Conservation (phyloP, 1,140 invertebrate species). For the Linepithema humile region DNA sequence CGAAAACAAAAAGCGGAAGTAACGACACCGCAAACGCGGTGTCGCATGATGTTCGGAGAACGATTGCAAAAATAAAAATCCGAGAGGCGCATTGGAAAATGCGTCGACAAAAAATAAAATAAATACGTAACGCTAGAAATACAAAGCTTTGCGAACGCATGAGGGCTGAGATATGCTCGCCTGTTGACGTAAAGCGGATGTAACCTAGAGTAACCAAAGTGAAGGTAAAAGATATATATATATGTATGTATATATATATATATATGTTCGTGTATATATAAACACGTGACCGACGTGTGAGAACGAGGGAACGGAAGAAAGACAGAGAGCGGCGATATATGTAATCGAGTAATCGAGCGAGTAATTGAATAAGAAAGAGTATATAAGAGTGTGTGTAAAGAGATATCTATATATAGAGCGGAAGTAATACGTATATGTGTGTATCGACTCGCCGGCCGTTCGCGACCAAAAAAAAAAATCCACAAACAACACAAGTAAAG, state of each 20-base stretch:
- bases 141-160: constrained; percentile 22
- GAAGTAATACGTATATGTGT: constrained; percentile 52
- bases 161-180: constrained; percentile 15
- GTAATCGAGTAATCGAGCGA: constrained; percentile 18
- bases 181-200: constrained; percentile 35
- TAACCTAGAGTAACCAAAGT: constrained; percentile 45
- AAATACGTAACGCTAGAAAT: constrained; percentile 20
- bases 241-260: constrained; percentile 15
- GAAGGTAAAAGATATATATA: constrained; percentile 39
- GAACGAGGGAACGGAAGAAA: not conserved
- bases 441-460: constrained; percentile 7
- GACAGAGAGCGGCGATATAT: constrained; percentile 33
- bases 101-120: constrained; percentile 1
- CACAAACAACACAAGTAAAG: constrained; percentile 49
- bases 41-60: not conserved
- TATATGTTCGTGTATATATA: too few species aligned
- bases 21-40: not conserved
- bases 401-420: constrained; percentile 31
- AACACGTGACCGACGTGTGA: not conserved
- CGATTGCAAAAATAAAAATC: not conserved
- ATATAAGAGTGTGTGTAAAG: not conserved
- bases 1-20: constrained; percentile 4
- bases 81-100: constrained; percentile 14
- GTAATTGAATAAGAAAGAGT: constrained; percentile 29
- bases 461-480: constrained; percentile 44